phyloP scores from a whole-genome alignment of 2,113 vertebrate species.

The Rafetus swinhoei region DNA sequence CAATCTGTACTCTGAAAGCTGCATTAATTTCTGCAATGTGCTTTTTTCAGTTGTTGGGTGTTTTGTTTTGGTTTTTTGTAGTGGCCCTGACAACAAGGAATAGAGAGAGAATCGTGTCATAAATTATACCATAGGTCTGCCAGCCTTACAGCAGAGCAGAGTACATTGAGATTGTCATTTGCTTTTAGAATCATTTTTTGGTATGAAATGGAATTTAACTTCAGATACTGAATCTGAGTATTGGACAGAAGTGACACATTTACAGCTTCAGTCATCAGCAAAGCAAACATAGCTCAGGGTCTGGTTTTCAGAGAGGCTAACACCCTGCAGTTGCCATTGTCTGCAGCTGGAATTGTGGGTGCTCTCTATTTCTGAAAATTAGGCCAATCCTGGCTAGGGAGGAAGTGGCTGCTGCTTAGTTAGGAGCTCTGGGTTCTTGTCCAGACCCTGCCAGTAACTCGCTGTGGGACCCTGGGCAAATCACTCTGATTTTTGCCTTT shows the following conservation, averaged over 20 bases:
- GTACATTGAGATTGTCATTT: background rate
- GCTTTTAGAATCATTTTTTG: background rate
- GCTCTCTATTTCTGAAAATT: background rate
- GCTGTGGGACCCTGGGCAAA: background rate
- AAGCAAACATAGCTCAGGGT: background rate
- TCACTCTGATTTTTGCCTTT: slow-evolving; percentile 29
- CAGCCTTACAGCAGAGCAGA: background rate
- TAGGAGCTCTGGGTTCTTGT: background rate
- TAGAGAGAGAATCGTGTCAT: background rate
- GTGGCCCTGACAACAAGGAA: background rate
- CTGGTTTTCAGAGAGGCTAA: background rate
- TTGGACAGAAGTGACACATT: background rate
- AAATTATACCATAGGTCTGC: background rate
- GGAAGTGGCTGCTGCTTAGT: background rate
- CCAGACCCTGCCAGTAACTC: background rate
- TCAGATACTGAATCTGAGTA: background rate
- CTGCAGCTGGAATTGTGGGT: background rate
- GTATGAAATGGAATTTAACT: background rate
- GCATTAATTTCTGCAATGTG: background rate
- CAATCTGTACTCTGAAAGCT: background rate
- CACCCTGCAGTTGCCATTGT: background rate
- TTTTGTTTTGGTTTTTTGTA: rapidly evolving
- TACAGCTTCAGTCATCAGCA: background rate
- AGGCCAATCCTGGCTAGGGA: background rate
- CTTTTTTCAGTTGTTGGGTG: background rate